phyloP scores from a whole-genome alignment of 2,888 invertebrate genomes.

The Iphiclides podalirius region DNA sequence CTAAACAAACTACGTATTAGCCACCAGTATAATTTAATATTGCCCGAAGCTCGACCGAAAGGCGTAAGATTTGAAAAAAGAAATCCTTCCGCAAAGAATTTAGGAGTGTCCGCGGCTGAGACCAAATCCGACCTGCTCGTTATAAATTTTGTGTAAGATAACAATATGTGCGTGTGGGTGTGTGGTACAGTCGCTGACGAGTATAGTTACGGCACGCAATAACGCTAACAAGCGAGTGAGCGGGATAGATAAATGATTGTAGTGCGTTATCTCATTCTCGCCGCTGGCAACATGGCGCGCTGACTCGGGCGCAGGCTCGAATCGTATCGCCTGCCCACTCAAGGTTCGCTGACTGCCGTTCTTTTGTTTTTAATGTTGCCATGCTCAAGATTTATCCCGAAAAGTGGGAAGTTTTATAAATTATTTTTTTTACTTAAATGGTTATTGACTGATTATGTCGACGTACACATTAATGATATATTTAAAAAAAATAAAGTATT shows the following conservation, averaged over 20 bases:
- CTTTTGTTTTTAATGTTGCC: slow-evolving; percentile 80
- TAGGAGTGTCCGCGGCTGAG: slow-evolving; percentile 65
- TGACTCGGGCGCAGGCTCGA: slow-evolving; percentile 84
- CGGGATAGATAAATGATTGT: slow-evolving; percentile 43
- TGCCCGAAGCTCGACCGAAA: slow-evolving; percentile 49
- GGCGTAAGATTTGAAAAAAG: slow-evolving; percentile 55
- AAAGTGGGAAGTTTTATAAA: background rate
- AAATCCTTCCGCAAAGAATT: slow-evolving; percentile 75
- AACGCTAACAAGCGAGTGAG: slow-evolving; percentile 79
- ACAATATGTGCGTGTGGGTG: slow-evolving; percentile 76
- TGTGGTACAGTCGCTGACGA: slow-evolving; percentile 75
- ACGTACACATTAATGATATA: too few relatives aligned
- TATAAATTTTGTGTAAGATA: slow-evolving; percentile 79
- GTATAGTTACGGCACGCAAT: slow-evolving; percentile 78
- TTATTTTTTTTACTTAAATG: too few relatives aligned
- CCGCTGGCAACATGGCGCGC: slow-evolving; percentile 76
- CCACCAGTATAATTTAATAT: slow-evolving; percentile 62
- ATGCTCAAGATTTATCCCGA: slow-evolving; percentile 37
- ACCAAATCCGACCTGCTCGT: slow-evolving; percentile 72
- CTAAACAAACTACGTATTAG: slow-evolving; percentile 53
- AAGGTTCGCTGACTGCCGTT: slow-evolving; percentile 82
- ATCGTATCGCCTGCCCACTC: slow-evolving; percentile 82
- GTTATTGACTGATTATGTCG: too few relatives aligned
- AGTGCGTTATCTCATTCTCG: slow-evolving; percentile 52
- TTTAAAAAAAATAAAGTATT: too few relatives aligned